These are phyloP conservation scores for Agapornis roseicollis DNA, from an alignment of 2,113 vertebrate species.

Conservation along the genomic window DNA sequence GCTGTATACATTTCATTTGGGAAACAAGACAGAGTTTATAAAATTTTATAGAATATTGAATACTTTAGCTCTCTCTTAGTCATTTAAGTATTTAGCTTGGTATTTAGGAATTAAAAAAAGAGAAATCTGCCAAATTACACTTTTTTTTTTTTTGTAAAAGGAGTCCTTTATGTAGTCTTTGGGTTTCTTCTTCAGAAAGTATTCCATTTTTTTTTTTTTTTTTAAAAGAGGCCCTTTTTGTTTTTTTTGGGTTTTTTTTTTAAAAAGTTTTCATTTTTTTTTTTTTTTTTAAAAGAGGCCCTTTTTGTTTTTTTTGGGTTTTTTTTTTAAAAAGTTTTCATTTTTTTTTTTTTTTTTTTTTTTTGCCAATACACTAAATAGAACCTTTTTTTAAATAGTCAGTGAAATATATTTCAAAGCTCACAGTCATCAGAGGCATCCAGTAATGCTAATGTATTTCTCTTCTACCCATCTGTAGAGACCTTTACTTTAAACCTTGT, in stretches of 20 bases:
- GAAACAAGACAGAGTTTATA: neutral
- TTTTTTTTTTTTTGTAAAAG: neutral
- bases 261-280: neutral
- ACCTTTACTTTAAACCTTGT: neutral
- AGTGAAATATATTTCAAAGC: neutral
- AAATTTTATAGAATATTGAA: neutral
- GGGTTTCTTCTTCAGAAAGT: neutral
- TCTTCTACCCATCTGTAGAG: neutral
- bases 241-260: neutral
- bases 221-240: neutral
- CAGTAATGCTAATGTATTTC: neutral
- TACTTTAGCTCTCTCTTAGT: neutral
- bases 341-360: neutral
- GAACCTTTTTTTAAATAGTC: neutral
- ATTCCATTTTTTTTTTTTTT: neutral
- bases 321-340: neutral
- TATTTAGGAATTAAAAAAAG: neutral
- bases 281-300: neutral
- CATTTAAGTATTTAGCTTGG: neutral
- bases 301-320: neutral
- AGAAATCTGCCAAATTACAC: neutral
- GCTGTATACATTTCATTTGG: neutral
- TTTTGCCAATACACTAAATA: neutral
- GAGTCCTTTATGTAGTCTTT: neutral
- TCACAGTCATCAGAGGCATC: neutral